Evolutionary conservation across 2,888 invertebrate genomes (phyloP).

Genomic region (Cotesia congregata): DNA sequence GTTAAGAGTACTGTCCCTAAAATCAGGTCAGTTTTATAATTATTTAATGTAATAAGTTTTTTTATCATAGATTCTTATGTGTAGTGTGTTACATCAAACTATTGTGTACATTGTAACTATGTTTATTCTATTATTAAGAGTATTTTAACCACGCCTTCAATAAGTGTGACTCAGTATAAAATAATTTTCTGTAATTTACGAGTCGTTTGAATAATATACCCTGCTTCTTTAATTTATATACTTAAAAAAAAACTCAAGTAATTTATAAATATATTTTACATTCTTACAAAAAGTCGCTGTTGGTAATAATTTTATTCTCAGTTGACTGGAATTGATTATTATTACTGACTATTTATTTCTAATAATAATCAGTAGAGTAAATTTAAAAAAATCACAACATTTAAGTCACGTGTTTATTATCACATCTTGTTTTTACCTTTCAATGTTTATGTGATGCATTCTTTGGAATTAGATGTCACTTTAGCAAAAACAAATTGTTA

Average conservation of each 20-base stretch:
- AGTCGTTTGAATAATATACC: background rate
- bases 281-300: no score
- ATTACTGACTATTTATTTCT: no score
- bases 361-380: no score
- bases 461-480: no score
- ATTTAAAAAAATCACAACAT: no score
- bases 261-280: background rate
- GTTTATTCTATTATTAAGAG: background rate
- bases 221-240: background rate
- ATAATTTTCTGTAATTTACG: background rate
- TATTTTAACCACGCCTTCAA: constrained; percentile 19
- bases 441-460: no score
- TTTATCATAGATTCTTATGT: background rate
- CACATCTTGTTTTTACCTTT: no score
- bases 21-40: constrained; percentile 56
- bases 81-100: background rate
- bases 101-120: constrained; percentile 1
- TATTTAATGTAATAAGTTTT: background rate
- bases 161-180: background rate
- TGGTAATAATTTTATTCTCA: no score
- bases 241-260: background rate
- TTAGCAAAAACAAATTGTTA: no score
- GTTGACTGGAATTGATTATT: no score
- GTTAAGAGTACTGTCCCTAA: constrained; percentile 60
- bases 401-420: no score